phyloP scores from a whole-genome alignment of 2,113 vertebrate genomes.

The Mesitornis unicolor region DNA sequence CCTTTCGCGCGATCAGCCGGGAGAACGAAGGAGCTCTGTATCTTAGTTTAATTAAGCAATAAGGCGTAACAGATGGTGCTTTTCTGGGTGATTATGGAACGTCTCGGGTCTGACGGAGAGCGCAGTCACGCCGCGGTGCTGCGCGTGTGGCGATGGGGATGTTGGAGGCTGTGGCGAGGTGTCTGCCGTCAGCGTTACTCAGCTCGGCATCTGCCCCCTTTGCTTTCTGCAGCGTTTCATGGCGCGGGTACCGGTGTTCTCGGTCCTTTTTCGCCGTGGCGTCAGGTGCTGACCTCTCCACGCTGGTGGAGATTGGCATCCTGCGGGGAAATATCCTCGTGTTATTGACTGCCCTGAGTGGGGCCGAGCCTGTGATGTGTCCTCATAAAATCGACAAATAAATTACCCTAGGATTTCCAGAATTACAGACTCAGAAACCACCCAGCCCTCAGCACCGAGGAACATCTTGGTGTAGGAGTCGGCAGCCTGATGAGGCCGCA shows the following conservation, averaged over 20 bases:
- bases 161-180: no score
- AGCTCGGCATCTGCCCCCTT: background rate
- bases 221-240: rapidly evolving
- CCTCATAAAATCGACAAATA: background rate
- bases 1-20: constrained; percentile 78
- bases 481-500: background rate
- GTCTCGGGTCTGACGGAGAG: constrained; percentile 60
- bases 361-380: background rate
- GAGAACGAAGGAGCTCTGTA: constrained; percentile 74
- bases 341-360: background rate
- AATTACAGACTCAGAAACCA: background rate
- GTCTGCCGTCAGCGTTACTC: no score
- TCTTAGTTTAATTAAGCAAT: constrained; percentile 79
- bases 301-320: no score
- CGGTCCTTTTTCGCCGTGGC: background rate
- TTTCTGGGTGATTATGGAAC: constrained; percentile 70
- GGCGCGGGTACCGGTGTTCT: rapidly evolving
- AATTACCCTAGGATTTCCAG: background rate
- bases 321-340: background rate
- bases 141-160: background rate
- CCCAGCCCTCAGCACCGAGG: background rate
- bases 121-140: background rate
- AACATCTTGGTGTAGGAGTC: background rate
- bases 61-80: constrained; percentile 74
- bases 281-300: background rate